Evolutionary conservation across 1,140 invertebrate genomes (phyloP), one percentile per base, ranked within the genome.

Genomic region (Cydia amplana): DNA sequence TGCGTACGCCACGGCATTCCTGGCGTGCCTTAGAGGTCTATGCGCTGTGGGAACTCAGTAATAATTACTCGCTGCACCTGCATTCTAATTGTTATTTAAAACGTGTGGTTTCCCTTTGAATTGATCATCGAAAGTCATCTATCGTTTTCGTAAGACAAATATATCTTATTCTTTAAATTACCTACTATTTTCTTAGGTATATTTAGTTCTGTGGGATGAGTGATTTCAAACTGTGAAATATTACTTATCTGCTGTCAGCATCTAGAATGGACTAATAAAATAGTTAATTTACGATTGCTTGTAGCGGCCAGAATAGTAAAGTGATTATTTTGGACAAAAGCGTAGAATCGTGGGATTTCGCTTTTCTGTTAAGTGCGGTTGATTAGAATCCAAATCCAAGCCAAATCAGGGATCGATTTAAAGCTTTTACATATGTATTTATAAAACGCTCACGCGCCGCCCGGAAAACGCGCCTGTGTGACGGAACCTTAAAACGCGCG

Each of bases 51-150:
- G 64, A 67, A 67, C 64, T 32, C 28, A n/a, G 25, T n/a, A 67
- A 64, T 67, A 67, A 36, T 67, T 67, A 67, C 64, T 67, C 28
- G 28, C 16, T 36, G 64, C 64, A 67, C 64, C 64, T 32, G 64
- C 64, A 67, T 67, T 36, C 64, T 67, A 67, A 67, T 67, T 67
- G 32, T 32, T 36, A 67, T 67, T 67, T 36, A 36, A 67, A 67
- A 36, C 64, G 25, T 23, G 63, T 28, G 63, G 28, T 64, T 64
- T 28, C 28, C 1, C 36, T 63, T 20, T n/a, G 25, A 67, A 67
- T 67, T 36, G 64, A n/a, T 32, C 25, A 32, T 67, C 25, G 64
- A 32, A 32, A 67, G 64, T 55, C n/a, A 18, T n/a, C 0, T 9
- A 55, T 49, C 12, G n/a, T 55, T 18, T 51, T 51, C 49, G 49